Evolutionary conservation across 2,888 invertebrate species (phyloP), one percentile per base, ranked within the genome.

Genomic region (Pachliopta kotzebuea): DNA sequence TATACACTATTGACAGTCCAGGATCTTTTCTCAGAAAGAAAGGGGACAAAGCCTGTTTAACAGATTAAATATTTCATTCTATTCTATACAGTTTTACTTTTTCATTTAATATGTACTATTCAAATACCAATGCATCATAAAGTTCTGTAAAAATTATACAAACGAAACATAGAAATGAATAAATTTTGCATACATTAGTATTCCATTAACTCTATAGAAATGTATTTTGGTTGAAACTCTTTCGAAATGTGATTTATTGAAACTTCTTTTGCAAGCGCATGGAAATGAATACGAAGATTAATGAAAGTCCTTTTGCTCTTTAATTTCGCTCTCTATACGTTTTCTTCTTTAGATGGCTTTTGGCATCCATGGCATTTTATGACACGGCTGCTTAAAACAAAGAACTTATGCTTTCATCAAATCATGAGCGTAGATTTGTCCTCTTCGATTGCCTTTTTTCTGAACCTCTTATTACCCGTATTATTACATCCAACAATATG

Each of bases 211-310:
- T 57, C 26, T 21, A 56, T 52, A 53, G 59, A 24, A 56, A 52
- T 62, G 23, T 49, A 52, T 18, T n/a, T 49, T n/a, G 31, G 24
- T 60, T 31, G 56, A 54, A 61, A 60, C 20, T 50, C 45, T 58
- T 49, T 17, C 24, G 21, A 49, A 45, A 18, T 45, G 18, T 29
- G 26, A 58, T 58, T 58, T 50, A 49, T 45, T 26, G 24, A 26
- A 50, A 49, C n/a, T 58, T 58, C 58, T 49, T 58, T 49, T n/a
- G 49, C n/a, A 49, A 14, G 50, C 50, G 50, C 20, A 52, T 23
- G 21, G 23, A 56, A 56, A 23, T 23, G 21, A 52, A 23, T 52
- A 23, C 20, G 11, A 23, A 20, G 50, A 52, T 14, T 52, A 21
- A n/a, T 23, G 50, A 52, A 50, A 45, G 18, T 45, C 45, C 45